Base-by-base conservation (phyloP, 2,797 vertebrate genomes). In the Anabas testudineus region DNA sequence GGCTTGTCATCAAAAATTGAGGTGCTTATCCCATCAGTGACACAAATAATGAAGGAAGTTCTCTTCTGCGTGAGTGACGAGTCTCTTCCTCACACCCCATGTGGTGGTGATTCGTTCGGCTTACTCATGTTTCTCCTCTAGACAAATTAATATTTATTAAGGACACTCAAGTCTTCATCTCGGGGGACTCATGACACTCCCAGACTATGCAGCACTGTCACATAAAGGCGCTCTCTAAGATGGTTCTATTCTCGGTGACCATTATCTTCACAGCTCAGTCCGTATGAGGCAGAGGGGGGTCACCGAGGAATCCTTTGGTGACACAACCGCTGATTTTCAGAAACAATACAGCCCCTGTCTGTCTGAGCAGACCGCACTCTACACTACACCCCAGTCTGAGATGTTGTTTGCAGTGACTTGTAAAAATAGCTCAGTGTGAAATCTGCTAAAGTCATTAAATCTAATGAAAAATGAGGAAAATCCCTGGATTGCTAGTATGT, bases 131-230 rank as follows among this genome's bases (percentile, higher is more conserved):
- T 87, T 82, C 87, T 81, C 82, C 77, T 66, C 80, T 86, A 74
- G 71, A 85, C 81, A 87, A 81, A 88, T 91, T 81, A 84, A 90
- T 91, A 89, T 91, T 89, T 88, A 88, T 86, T 72, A 83, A 56
- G 56, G 83, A 83, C 74, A 63, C 78, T 86, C 46, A 55, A 74
- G 80, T 37, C 59, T 87, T 88, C 72, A 37, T 80, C 85, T 67
- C 72, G 0, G 46, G 80, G 66, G 71, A 60, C 4, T 52, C 55
- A 30, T 74, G 80, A 74, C 83, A 51, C 60, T 47, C 48, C 1
- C 41, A 13, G 74, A 65, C 76, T 24, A 52, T 26, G 42, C 71
- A 24, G 74, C 24, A 32, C 85, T 76, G 47, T 37, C 41, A 22
- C 78, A 90, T 83, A 85, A 88, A 87, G 82, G 62, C 73, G 21